phyloP scores from a whole-genome alignment of 2,888 invertebrate species.

The Chymomyza procnemis region DNA sequence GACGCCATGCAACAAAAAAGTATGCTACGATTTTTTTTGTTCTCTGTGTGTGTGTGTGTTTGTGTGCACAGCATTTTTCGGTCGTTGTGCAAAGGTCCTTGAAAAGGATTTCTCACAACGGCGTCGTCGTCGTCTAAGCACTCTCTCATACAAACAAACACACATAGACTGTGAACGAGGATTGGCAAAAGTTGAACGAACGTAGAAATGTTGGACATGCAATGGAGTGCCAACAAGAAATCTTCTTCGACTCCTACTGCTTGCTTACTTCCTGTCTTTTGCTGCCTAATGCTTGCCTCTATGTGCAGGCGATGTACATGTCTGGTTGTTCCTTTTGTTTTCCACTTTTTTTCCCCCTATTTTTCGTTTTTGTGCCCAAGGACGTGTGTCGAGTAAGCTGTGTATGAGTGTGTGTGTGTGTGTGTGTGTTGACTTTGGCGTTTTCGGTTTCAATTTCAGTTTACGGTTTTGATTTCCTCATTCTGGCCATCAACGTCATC shows the following conservation, averaged over 20 bases:
- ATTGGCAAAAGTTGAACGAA: slow-evolving; percentile 60
- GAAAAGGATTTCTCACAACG: slow-evolving; percentile 43
- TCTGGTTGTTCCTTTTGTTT: neutral
- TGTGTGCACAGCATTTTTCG: slow-evolving; percentile 12
- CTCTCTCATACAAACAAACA: neutral
- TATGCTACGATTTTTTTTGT: slow-evolving; percentile 55
- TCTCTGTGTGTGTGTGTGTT: slow-evolving; percentile 13
- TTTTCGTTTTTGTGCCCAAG: neutral
- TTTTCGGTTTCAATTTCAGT: slow-evolving; percentile 8
- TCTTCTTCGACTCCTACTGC: neutral
- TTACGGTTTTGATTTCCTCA: slow-evolving; percentile 5
- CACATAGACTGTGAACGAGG: neutral
- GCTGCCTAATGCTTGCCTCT: slow-evolving; percentile 18
- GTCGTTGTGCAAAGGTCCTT: slow-evolving; percentile 47
- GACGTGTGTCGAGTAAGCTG: neutral
- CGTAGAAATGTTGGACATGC: slow-evolving; percentile 28
- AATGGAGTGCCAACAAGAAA: slow-evolving; percentile 4
- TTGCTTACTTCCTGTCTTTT: slow-evolving; percentile 11
- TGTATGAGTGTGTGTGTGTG: slow-evolving; percentile 6
- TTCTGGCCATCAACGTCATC: neutral
- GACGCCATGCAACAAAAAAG: slow-evolving; percentile 55
- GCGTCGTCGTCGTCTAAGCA: neutral
- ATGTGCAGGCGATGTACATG: slow-evolving; percentile 11
- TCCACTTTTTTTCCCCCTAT: neutral
- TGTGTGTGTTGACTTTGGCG: slow-evolving; percentile 5